Base-by-base conservation (phyloP, 2,797 vertebrate species). In the Microctenopoma steveboyesi region DNA sequence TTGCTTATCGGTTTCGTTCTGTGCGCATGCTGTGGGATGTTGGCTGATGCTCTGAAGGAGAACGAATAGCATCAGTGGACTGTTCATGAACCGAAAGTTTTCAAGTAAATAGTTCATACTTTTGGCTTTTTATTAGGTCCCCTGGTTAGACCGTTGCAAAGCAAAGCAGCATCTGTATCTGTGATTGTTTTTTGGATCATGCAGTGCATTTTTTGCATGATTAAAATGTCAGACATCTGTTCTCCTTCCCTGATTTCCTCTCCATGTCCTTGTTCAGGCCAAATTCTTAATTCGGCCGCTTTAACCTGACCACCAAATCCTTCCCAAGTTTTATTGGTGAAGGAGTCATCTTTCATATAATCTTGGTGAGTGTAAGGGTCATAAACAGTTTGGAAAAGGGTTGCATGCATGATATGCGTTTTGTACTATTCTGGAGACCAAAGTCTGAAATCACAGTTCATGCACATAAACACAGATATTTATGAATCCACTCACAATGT, bases 161-260 rank as follows among this genome's bases (percentile, higher is more conserved):
- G 73, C 53, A 69, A 64, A 80, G 59, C 66, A 64, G 46, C 79
- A 74, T 84, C 71, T 86, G 74, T 78, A 75, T 86, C 69, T 81
- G 71, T 49, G 84, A 7, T 71, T 22, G 4, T 48, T 86, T 22
- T 80, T 81, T 72, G 80, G 79, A 74, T 66, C 46, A 10, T 1
- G 16, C 1, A 2, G n/a, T 33, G 18, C 1, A 0, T 53, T 55
- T 79, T 56, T 54, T 58, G 55, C 11, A 0, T 67, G 48, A 78
- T 59, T 81, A 64, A 82, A 86, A 82, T 85, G 64, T 86, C 81
- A 86, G 77, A 85, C 87, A 88, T 88, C 81, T 90, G 86, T 86
- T 89, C 76, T 78, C 54, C 69, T 76, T 86, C 76, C 72, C 73
- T 51, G 70, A 82, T 78, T 80, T 73, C 47, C 49, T 75, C 57